phyloP scores from a whole-genome alignment of 2,797 vertebrate species.

The Momotus momota region DNA sequence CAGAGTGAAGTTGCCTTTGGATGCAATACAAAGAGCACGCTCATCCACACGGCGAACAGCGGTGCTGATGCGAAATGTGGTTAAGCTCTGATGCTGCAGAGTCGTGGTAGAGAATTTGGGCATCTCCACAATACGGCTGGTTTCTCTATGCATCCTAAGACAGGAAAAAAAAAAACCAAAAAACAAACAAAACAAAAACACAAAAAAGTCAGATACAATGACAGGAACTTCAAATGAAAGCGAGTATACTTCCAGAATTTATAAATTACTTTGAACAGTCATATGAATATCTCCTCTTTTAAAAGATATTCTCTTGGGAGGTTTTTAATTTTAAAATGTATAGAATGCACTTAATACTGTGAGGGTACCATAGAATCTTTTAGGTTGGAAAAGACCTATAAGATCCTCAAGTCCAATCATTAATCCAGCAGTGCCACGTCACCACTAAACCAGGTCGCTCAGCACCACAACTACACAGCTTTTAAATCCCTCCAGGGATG shows the following conservation, averaged over 20 bases:
- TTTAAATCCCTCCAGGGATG: background rate
- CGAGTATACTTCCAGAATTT: background rate
- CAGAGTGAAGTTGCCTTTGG: background rate
- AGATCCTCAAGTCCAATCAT: background rate
- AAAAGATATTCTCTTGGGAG: background rate
- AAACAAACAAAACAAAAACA: background rate
- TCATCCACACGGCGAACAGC: fast-evolving
- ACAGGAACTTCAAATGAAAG: background rate
- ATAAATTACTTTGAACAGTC: background rate
- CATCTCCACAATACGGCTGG: fast-evolving
- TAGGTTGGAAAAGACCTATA: too few species aligned
- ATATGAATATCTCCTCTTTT: background rate
- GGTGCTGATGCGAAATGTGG: background rate
- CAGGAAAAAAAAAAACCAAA: background rate
- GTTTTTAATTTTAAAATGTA: background rate
- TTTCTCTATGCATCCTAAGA: background rate
- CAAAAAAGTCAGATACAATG: background rate
- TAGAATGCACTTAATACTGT: background rate
- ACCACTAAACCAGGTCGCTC: background rate
- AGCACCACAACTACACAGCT: background rate
- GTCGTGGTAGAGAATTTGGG: background rate
- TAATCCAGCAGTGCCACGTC: background rate
- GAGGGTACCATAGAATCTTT: background rate
- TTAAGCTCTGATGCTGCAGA: background rate
- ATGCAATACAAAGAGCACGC: background rate